Evolutionary conservation across 1,140 invertebrate species (phyloP).

Genomic region (Proctacanthus coquilletti): DNA sequence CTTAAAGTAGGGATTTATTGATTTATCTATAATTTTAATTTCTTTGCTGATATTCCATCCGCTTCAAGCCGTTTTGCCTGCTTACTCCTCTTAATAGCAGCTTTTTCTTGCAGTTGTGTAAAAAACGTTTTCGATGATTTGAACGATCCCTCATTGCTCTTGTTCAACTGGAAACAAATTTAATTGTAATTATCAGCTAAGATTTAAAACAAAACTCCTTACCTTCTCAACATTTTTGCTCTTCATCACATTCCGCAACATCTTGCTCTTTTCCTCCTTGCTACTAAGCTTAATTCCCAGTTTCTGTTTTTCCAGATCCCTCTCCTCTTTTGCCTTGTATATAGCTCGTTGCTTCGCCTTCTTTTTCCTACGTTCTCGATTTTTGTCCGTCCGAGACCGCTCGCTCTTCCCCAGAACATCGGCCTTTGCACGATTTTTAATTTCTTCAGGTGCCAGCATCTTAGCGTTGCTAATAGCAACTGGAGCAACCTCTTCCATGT

Average conservation of each 20-base stretch:
- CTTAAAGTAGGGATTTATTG: slow-evolving; percentile 7
- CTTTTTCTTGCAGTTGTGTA: slow-evolving; percentile 57
- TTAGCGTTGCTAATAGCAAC: slow-evolving; percentile 67
- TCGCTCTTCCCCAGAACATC: slow-evolving; percentile 67
- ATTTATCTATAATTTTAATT: slow-evolving; percentile 17
- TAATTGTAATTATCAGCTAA: not conserved
- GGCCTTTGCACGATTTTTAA: slow-evolving; percentile 62
- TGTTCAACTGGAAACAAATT: slow-evolving; percentile 28
- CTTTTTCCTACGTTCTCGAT: slow-evolving; percentile 74
- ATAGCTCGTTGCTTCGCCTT: slow-evolving; percentile 56
- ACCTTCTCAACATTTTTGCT: slow-evolving; percentile 45
- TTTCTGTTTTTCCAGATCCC: slow-evolving; percentile 26
- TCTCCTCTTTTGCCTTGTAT: slow-evolving; percentile 38
- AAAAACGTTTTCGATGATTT: slow-evolving; percentile 76
- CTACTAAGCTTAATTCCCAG: slow-evolving; percentile 37
- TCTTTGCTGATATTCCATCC: slow-evolving; percentile 16
- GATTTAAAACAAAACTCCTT: slow-evolving; percentile 4
- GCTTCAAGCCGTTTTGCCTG: slow-evolving; percentile 9
- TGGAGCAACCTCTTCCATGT: slow-evolving; percentile 93
- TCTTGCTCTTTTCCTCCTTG: slow-evolving; percentile 37
- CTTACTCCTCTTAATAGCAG: slow-evolving; percentile 10
- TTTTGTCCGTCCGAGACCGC: slow-evolving; percentile 72
- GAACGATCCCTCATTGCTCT: slow-evolving; percentile 32
- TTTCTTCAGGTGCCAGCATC: slow-evolving; percentile 87
- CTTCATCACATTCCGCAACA: slow-evolving; percentile 43